Conservation (phyloP, 2,113 vertebrate species). For the Centropus bengalensis region DNA sequence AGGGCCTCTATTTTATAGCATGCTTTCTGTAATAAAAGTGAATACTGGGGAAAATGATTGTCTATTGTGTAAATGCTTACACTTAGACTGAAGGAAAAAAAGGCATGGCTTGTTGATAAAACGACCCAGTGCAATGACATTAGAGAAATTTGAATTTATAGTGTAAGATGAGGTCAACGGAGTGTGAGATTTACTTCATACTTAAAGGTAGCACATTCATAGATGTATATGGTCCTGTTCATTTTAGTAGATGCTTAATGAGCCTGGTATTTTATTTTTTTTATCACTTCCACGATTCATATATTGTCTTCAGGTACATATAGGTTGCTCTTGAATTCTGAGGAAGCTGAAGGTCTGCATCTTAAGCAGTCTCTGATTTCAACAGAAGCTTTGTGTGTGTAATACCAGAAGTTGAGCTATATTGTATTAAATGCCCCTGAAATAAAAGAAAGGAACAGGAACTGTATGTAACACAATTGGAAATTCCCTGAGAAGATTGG, state of each 20-base stretch:
- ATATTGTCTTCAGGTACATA: neutral
- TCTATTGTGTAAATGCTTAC: neutral
- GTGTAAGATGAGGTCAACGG: neutral
- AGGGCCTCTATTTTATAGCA: neutral
- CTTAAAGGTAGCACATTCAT: neutral
- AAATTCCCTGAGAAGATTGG: neutral
- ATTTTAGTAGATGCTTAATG: neutral
- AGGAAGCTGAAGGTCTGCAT: neutral
- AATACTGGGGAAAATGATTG: neutral
- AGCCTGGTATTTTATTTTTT: neutral
- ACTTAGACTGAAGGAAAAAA: neutral
- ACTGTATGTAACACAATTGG: neutral
- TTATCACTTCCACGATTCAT: neutral
- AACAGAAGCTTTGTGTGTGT: neutral
- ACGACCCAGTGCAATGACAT: neutral
- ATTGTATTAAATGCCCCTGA: neutral
- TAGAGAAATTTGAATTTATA: neutral
- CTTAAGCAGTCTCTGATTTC: conserved; percentile 2
- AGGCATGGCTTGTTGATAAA: neutral
- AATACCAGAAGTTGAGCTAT: neutral
- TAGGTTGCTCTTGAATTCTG: neutral
- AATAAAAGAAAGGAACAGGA: conserved; percentile 12
- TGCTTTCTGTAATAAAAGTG: neutral
- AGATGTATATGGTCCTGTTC: neutral
- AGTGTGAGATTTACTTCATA: neutral